Evolutionary conservation across 2,888 invertebrate genomes (phyloP).

Genomic region (Mechanitis messenoides): DNA sequence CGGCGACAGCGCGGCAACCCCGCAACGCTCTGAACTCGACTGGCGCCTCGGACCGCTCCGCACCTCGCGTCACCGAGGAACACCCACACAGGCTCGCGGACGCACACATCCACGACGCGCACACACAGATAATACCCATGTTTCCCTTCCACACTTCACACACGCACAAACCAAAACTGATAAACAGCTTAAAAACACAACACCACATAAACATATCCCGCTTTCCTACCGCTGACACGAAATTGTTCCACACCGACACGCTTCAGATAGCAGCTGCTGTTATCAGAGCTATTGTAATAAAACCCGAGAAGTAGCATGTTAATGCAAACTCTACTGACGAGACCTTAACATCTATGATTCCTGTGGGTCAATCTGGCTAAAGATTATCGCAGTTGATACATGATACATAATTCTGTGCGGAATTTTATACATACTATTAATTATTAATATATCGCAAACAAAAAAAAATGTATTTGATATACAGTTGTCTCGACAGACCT

Average conservation of each 20-base stretch:
- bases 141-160: conserved; percentile 37
- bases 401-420: too few species aligned
- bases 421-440: too few species aligned
- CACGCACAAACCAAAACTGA: conserved; percentile 54
- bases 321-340: conserved; percentile 7
- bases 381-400: not conserved
- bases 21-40: conserved; percentile 65
- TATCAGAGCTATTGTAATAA: conserved; percentile 23
- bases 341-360: conserved; percentile 1
- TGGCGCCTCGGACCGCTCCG: conserved; percentile 55
- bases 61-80: conserved; percentile 57
- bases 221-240: conserved; percentile 27
- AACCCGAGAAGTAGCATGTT: conserved; percentile 16
- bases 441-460: too few species aligned
- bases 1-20: conserved; percentile 60
- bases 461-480: too few species aligned
- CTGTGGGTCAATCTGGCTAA: not conserved
- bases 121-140: conserved; percentile 28
- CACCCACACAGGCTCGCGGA: conserved; percentile 51
- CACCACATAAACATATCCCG: conserved; percentile 47
- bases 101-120: conserved; percentile 38
- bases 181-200: conserved; percentile 70
- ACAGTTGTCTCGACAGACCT: not conserved
- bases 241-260: conserved; percentile 19
- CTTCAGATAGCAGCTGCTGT: conserved; percentile 26